phyloP scores from a whole-genome alignment of 92 coral and sea anemone species.

The Siderastrea radians region DNA sequence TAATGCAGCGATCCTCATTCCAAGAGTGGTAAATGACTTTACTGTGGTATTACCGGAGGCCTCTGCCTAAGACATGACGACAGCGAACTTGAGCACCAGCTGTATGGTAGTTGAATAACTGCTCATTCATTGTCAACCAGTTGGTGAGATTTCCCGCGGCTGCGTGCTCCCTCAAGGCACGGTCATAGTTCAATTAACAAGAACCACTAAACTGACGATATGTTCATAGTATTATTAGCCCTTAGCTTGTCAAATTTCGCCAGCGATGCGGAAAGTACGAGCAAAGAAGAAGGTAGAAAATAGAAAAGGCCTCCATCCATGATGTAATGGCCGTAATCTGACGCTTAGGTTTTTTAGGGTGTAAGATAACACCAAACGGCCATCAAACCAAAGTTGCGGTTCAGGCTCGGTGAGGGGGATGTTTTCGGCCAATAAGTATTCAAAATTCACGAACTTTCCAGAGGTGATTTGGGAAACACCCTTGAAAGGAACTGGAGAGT shows the following conservation, averaged over 20 bases:
- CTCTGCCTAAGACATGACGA: background rate
- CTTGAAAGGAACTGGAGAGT: background rate
- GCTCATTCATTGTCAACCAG: background rate
- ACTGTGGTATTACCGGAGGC: background rate
- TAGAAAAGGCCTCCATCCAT: conserved; percentile 21
- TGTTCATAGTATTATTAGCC: background rate
- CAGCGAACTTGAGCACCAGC: background rate
- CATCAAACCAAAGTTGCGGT: conserved; percentile 38
- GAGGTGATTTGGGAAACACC: conserved; percentile 31
- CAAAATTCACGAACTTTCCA: conserved; percentile 32
- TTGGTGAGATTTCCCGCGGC: background rate
- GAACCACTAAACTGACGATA: conserved; percentile 7
- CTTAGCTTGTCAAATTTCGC: conserved; percentile 8
- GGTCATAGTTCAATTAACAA: conserved; percentile 1
- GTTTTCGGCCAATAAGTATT: conserved; percentile 27
- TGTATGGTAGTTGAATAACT: background rate
- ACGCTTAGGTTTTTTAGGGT: background rate
- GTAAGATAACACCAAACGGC: conserved; percentile 34
- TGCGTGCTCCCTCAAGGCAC: conserved; percentile 8
- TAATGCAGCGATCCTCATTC: no score
- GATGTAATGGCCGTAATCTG: conserved; percentile 23
- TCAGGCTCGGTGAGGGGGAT: conserved; percentile 2
- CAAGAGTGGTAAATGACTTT: background rate
- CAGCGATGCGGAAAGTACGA: background rate
- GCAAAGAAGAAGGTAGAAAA: conserved; percentile 4